Evolutionary conservation across 2,113 vertebrate species (phyloP).

Genomic region (Anthoscopus minutus): DNA sequence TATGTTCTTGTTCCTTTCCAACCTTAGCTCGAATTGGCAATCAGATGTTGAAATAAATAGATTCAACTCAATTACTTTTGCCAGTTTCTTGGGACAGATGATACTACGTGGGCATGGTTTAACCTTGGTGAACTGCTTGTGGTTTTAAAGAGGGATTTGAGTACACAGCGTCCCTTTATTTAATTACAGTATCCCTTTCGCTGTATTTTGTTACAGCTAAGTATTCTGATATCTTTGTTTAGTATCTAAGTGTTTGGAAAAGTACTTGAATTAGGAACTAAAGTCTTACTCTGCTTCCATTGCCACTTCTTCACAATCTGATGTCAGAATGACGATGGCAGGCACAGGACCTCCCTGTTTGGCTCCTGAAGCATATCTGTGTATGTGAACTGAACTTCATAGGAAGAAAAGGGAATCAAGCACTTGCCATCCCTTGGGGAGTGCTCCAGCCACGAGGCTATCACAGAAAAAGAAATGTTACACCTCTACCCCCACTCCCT

Average conservation of each 20-base stretch:
- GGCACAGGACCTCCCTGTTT: not conserved
- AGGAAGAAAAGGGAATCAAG: not conserved
- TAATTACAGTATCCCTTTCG: no score
- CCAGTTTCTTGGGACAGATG: not conserved
- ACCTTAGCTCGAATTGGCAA: not conserved
- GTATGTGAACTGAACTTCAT: not conserved
- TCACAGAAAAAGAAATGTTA: not conserved
- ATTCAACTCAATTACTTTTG: not conserved
- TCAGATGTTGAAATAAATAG: not conserved
- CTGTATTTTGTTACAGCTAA: not conserved
- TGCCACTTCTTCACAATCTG: not conserved
- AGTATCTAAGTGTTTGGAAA: not conserved
- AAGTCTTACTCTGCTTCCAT: not conserved
- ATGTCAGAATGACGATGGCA: not conserved
- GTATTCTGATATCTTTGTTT: not conserved
- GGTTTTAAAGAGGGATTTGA: not conserved
- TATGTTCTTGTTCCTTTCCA: not conserved
- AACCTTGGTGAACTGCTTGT: not conserved
- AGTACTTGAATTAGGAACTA: not conserved
- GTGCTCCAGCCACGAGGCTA: accelerated
- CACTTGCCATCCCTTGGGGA: accelerated
- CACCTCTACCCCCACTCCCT: accelerated
- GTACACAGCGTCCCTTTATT: not conserved
- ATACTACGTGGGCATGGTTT: not conserved
- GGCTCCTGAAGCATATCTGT: not conserved